Percentiles rank a stretch among this genome's conserved stretches.
phyloP scores from a whole-genome alignment of 53 echinoderm and acorn worm genomes.

The Echinarachnius parma region DNA sequence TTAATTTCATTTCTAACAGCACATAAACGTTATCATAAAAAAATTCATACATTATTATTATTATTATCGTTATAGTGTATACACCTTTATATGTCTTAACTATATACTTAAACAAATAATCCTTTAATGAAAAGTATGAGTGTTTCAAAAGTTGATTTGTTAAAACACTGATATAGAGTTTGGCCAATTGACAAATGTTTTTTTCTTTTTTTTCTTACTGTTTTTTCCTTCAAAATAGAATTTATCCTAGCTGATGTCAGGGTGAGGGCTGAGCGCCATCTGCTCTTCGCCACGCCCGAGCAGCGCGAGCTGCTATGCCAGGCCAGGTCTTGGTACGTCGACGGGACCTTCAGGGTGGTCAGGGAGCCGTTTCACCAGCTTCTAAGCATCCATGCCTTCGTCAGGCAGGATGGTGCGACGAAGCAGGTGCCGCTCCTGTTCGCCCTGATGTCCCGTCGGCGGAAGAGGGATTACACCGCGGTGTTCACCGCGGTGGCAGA shows the following conservation, averaged over 20 bases:
- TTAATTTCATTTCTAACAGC: no score
- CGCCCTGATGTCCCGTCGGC: constrained; percentile 41
- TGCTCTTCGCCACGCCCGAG: constrained; percentile 28
- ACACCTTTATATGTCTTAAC: no score
- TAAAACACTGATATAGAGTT: neutral
- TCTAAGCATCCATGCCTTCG: constrained; percentile 40
- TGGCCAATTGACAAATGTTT: neutral
- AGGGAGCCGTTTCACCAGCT: constrained; percentile 48
- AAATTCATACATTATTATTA: no score
- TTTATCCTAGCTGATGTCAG: constrained; percentile 48
- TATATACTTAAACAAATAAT: no score
- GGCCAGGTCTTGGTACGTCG: constrained; percentile 45
- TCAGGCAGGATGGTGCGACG: constrained; percentile 21
- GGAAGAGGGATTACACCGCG: constrained; percentile 29
- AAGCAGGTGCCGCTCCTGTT: constrained; percentile 50
- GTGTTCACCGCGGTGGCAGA: constrained; percentile 22
- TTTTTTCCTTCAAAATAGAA: constrained; percentile 18
- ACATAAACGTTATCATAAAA: no score
- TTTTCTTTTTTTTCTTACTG: neutral
- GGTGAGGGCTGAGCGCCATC: constrained; percentile 16
- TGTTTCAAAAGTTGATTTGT: neutral
- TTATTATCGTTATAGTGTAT: no score
- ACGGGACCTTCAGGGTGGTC: constrained; percentile 62
- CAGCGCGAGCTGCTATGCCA: constrained; percentile 26
- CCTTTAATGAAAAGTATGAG: no score